phyloP scores from a whole-genome alignment of 2,113 vertebrate genomes.

The Galeopterus variegatus region DNA sequence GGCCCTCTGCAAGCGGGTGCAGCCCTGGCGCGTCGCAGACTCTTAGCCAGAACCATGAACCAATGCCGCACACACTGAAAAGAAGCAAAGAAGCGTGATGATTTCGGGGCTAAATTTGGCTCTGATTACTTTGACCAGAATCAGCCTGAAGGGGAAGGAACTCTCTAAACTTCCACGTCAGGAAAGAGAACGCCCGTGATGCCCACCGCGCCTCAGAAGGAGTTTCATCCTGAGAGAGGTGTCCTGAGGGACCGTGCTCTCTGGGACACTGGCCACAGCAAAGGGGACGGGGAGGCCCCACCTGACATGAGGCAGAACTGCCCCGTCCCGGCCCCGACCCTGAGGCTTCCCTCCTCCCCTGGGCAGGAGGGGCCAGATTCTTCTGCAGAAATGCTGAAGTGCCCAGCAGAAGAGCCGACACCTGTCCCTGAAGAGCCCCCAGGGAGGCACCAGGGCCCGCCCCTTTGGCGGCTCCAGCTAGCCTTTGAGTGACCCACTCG shows the following conservation, averaged over 20 bases:
- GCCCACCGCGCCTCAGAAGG: neutral
- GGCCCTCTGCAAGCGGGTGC: neutral
- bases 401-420: no score
- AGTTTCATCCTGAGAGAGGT: neutral
- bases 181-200: neutral
- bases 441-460: no score
- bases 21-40: neutral
- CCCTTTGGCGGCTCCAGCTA: neutral
- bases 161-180: neutral
- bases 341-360: neutral
- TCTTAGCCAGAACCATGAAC: neutral
- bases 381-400: neutral
- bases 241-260: neutral
- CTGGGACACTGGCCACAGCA: rapidly evolving
- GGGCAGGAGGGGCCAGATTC: no score
- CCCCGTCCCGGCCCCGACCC: no score
- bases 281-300: neutral
- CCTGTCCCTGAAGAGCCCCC: no score
- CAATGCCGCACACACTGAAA: neutral
- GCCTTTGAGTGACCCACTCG: neutral
- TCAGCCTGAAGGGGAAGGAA: neutral
- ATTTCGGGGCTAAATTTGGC: neutral
- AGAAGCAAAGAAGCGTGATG: neutral
- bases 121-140: neutral
- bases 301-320: neutral